A percentile compares a stretch with the other conserved stretches of the same genome.
Conservation (phyloP, 1,140 invertebrate species). For the Drosophila mauritiana region DNA sequence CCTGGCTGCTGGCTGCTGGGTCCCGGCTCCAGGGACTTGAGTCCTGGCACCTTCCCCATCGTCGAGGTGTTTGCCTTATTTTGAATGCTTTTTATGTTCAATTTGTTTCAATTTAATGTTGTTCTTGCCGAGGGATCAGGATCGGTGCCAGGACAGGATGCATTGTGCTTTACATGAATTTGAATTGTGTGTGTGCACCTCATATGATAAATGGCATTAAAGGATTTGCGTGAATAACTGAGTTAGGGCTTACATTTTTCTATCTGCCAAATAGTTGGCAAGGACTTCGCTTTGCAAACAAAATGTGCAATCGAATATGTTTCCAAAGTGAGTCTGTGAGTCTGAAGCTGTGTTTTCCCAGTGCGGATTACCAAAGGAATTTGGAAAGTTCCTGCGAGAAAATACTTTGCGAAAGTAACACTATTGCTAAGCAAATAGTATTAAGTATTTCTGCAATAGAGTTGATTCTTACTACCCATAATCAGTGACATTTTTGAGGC, state of each 20-base stretch:
- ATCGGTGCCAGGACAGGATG: conserved; percentile 39
- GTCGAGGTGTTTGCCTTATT: conserved; percentile 78
- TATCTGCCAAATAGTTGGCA: conserved; percentile 51
- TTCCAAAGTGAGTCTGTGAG: conserved; percentile 1
- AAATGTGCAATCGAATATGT: conserved; percentile 32
- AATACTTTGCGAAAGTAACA: background rate
- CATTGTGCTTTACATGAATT: conserved; percentile 78
- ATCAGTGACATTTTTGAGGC: background rate
- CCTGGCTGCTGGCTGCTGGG: conserved; percentile 14
- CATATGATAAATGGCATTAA: conserved; percentile 79
- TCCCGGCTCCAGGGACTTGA: conserved; percentile 12
- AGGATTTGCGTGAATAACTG: conserved; percentile 76
- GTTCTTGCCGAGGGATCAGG: conserved; percentile 75
- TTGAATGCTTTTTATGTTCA: conserved; percentile 83
- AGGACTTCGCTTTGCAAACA: conserved; percentile 30
- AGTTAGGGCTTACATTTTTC: conserved; percentile 57
- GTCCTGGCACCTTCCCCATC: conserved; percentile 28
- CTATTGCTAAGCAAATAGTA: background rate
- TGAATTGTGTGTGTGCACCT: conserved; percentile 56
- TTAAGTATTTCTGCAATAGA: too few species aligned
- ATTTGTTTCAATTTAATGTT: conserved; percentile 83
- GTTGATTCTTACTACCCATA: background rate
- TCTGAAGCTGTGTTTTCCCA: background rate
- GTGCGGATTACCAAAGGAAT: background rate
- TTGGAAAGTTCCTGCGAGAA: background rate